Percentiles rank a stretch among this genome's conserved stretches.
These are phyloP conservation scores for Camelus dromedarius DNA, from an alignment of 2,113 vertebrate genomes.

Conservation along the genomic window DNA sequence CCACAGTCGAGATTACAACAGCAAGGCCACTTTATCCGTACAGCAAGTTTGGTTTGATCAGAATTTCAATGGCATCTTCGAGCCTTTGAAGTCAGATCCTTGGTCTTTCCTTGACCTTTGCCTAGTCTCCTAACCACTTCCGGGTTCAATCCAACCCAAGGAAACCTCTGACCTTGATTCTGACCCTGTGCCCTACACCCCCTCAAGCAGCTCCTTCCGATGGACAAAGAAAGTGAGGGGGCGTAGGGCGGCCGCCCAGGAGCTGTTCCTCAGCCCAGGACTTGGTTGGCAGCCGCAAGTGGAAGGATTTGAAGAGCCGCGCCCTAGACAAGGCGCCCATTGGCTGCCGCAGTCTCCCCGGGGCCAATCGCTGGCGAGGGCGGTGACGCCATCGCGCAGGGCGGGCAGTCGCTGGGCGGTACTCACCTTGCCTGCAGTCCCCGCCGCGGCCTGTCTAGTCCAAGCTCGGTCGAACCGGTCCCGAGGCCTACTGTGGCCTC, in stretches of 20 bases:
- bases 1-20: not conserved
- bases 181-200: not conserved
- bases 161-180: not conserved
- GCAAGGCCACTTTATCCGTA: not conserved
- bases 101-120: not conserved
- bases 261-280: not conserved
- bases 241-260: not conserved
- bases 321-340: not conserved
- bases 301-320: not conserved
- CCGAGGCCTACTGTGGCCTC: no score
- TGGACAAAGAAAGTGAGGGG: not conserved
- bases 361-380: not conserved
- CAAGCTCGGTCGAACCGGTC: accelerated
- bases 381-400: accelerated
- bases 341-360: not conserved
- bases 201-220: not conserved
- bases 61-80: not conserved
- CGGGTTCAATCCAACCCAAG: not conserved
- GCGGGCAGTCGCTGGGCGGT: accelerated
- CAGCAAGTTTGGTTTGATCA: not conserved
- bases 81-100: not conserved
- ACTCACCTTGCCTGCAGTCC: not conserved
- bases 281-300: accelerated
- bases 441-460: accelerated
- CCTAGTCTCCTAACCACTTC: not conserved